phyloP scores from a whole-genome alignment of 2,113 vertebrate genomes.

The Calidris pygmaea region DNA sequence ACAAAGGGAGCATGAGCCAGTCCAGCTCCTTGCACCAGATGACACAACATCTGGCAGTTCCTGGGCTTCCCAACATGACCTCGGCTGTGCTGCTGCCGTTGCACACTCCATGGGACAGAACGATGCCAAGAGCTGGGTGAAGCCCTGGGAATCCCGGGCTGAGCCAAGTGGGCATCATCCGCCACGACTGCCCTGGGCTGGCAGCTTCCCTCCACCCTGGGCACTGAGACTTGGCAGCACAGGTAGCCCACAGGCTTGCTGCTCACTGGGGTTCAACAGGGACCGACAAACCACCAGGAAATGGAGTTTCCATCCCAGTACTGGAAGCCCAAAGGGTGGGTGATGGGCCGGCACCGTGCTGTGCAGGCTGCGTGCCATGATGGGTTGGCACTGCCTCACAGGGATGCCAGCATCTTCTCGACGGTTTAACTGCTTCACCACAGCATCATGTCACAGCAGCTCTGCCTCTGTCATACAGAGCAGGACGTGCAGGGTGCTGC shows the following conservation, averaged over 20 bases:
- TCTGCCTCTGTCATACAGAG: not conserved
- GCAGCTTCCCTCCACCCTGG: accelerated
- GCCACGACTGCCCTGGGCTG: accelerated
- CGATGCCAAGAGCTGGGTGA: accelerated
- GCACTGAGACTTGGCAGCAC: not conserved
- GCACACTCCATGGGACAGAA: accelerated
- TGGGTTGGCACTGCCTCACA: not conserved
- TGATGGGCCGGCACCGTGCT: accelerated
- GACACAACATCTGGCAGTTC: not conserved
- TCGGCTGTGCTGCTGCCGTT: not conserved
- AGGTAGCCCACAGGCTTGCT: not conserved
- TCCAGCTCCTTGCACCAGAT: not conserved
- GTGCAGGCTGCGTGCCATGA: not conserved
- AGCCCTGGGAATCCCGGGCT: accelerated
- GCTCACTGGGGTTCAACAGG: accelerated
- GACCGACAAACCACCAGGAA: not conserved
- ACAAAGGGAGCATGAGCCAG: not conserved
- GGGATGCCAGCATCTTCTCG: not conserved
- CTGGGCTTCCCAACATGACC: not conserved
- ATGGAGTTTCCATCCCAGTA: not conserved
- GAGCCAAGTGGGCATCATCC: not conserved
- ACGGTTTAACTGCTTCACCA: not conserved
- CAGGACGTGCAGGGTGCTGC: not conserved
- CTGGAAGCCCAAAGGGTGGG: not conserved
- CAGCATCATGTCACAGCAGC: not conserved